Conservation (phyloP, 1,140 invertebrate species). For the Drosophila rufa region DNA sequence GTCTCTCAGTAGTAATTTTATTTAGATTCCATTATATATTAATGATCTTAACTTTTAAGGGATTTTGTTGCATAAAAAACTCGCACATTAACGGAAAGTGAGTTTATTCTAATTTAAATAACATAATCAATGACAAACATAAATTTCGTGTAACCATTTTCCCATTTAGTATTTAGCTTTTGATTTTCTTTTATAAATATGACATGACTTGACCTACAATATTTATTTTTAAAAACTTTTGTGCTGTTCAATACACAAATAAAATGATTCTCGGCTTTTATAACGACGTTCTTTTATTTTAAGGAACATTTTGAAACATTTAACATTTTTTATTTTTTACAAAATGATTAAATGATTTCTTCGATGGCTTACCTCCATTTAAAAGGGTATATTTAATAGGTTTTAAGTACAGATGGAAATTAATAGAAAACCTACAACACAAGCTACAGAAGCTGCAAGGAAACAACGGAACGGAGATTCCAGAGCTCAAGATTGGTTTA, state of each 20-base stretch:
- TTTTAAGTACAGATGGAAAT: too few relatives aligned
- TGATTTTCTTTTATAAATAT: constrained; percentile 8
- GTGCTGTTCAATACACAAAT: constrained; percentile 24
- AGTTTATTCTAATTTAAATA: constrained; percentile 4
- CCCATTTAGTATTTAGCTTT: neutral
- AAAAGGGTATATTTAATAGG: too few relatives aligned
- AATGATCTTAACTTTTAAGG: neutral
- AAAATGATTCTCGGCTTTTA: neutral
- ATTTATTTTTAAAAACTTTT: constrained; percentile 2
- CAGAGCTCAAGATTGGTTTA: too few relatives aligned
- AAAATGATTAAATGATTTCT: too few relatives aligned
- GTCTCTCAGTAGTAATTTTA: constrained; percentile 11
- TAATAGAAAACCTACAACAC: too few relatives aligned
- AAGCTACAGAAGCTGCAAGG: too few relatives aligned
- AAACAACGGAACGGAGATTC: too few relatives aligned
- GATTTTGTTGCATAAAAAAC: neutral
- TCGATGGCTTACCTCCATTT: too few relatives aligned
- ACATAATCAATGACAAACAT: constrained; percentile 20
- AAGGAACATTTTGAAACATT: too few relatives aligned
- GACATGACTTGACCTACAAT: neutral
- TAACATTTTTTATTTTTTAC: neutral
- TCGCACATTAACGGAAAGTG: neutral
- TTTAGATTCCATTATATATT: neutral
- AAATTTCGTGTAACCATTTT: constrained; percentile 1
- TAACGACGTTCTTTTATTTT: neutral